Evolutionary conservation across 2,888 invertebrate genomes (phyloP).

Genomic region (Tolmerus cingulatus): DNA sequence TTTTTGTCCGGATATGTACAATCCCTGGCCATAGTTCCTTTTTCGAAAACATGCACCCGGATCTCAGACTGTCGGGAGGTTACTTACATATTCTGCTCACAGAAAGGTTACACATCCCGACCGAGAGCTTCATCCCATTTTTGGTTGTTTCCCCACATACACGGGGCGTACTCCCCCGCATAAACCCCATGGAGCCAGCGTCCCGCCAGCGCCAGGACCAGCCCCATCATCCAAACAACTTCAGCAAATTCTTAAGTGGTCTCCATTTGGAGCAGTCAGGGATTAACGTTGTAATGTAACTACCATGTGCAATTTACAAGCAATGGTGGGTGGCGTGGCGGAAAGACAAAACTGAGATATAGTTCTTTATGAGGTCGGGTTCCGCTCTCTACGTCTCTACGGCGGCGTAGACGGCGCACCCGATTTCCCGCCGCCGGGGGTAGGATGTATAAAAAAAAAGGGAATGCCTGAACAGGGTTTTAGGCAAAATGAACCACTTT

Average conservation of each 20-base stretch:
- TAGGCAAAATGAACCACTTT: neutral
- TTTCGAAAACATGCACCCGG: neutral
- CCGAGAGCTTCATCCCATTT: neutral
- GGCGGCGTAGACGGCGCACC: neutral
- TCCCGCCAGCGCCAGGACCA: neutral
- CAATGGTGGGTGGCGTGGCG: neutral
- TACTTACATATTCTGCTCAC: neutral
- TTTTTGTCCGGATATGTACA: neutral
- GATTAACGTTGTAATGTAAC: neutral
- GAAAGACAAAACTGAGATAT: neutral
- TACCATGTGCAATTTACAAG: neutral
- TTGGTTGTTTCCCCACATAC: neutral
- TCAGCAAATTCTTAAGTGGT: neutral
- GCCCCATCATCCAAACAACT: neutral
- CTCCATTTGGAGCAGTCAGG: neutral
- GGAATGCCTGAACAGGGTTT: neutral
- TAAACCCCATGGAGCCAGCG: too few relatives aligned
- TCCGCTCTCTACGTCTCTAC: neutral
- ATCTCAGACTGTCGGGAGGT: neutral
- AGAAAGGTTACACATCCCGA: neutral
- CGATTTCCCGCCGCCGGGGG: neutral
- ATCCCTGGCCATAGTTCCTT: neutral
- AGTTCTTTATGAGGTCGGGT: neutral
- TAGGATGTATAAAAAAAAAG: neutral
- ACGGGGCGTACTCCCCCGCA: neutral